These are phyloP conservation scores for Ivindomyrus marchei DNA, from an alignment of 2,113 vertebrate genomes.

Conservation along the genomic window DNA sequence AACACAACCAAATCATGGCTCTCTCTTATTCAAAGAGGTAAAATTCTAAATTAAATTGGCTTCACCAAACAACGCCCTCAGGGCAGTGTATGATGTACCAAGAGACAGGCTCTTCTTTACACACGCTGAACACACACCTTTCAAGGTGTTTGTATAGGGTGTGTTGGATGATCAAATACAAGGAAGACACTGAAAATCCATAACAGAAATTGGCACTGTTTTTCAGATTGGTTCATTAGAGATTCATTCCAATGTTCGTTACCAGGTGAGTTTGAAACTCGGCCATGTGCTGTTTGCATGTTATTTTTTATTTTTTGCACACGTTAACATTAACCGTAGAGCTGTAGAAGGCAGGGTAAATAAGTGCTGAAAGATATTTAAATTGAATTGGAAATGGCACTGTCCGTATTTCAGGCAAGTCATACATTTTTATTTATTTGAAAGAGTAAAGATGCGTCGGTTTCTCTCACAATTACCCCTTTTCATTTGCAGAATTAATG, in stretches of 20 bases:
- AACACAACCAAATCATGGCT: background rate
- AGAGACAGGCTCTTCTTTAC: background rate
- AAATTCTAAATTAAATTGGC: background rate
- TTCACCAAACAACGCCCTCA: background rate
- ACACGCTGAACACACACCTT: background rate
- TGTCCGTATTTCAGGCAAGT: conserved; percentile 67
- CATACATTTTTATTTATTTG: conserved; percentile 67
- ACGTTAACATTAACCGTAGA: conserved; percentile 50
- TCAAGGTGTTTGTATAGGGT: background rate
- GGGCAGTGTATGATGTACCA: background rate
- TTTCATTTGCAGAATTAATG: conserved; percentile 69
- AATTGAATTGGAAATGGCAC: conserved; percentile 68
- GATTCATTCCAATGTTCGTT: background rate
- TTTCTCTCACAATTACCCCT: conserved; percentile 66
- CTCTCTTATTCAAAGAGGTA: background rate
- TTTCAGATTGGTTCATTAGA: background rate
- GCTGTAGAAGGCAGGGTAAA: conserved; percentile 48
- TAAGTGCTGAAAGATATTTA: conserved; percentile 55
- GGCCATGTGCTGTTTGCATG: background rate
- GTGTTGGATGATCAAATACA: background rate
- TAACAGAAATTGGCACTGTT: background rate
- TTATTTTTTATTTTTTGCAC: background rate
- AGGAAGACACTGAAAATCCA: background rate
- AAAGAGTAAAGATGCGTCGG: conserved; percentile 61
- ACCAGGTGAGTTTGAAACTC: conserved; percentile 19